Percentiles rank a stretch among this genome's conserved stretches.
Conservation (phyloP, 2,113 vertebrate species). For the Ploceus nigricollis region DNA sequence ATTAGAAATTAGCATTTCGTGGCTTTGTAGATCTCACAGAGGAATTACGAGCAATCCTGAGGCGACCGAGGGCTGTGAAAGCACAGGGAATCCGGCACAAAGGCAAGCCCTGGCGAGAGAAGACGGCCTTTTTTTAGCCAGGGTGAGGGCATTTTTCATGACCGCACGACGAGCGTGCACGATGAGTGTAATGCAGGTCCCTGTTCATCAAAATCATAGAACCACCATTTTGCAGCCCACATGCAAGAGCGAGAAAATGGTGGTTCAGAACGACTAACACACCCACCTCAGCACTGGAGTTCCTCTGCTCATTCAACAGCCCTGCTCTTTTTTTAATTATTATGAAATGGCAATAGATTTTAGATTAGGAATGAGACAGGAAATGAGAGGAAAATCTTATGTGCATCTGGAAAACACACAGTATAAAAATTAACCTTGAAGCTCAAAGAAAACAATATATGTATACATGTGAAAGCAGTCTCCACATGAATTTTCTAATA, state of each 20-base stretch:
- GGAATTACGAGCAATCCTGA: constrained; percentile 17
- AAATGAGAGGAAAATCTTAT: constrained; percentile 32
- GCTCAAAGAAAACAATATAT: constrained; percentile 7
- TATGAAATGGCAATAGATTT: constrained; percentile 46
- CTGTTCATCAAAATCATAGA: constrained; percentile 40
- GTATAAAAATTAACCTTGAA: constrained; percentile 65
- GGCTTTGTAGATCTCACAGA: background rate
- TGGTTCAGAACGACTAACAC: constrained; percentile 48
- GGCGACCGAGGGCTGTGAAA: background rate
- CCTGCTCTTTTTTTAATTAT: constrained; percentile 29
- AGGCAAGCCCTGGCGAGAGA: background rate
- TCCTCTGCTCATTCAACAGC: constrained; percentile 14
- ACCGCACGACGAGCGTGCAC: background rate
- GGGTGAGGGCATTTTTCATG: background rate
- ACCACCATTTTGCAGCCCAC: constrained; percentile 71
- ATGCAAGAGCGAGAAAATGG: constrained; percentile 66
- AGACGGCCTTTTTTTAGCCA: background rate
- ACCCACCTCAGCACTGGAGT: background rate
- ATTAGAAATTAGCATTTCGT: background rate
- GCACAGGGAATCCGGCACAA: background rate
- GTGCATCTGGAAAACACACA: constrained; percentile 44
- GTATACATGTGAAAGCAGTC: constrained; percentile 1
- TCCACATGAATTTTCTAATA: constrained; percentile 39
- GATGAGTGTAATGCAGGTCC: background rate
- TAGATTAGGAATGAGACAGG: constrained; percentile 57